phyloP scores from a whole-genome alignment of 2,888 invertebrate genomes.

The Coenonympha arcania region DNA sequence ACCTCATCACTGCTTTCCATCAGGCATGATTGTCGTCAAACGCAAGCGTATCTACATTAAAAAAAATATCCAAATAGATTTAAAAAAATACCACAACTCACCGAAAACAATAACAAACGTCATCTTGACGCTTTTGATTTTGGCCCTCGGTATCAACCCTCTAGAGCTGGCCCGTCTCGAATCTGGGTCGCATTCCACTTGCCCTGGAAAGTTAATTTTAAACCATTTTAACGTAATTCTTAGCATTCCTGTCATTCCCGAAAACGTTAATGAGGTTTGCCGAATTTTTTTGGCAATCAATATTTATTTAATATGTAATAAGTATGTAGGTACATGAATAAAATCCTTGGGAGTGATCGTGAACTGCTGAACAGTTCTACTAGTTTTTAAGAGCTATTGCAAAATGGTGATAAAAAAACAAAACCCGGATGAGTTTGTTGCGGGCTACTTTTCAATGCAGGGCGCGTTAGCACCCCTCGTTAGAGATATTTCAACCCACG shows the following conservation, averaged over 20 bases:
- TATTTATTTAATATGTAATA: background rate
- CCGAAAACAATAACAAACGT: slow-evolving; percentile 96
- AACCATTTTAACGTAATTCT: slow-evolving; percentile 7
- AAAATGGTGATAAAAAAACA: too few species aligned
- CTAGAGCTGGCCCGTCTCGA: slow-evolving; percentile 89
- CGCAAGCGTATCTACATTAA: too few species aligned
- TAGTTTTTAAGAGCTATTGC: too few species aligned
- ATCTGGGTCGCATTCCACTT: slow-evolving; percentile 67
- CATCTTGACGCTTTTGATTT: slow-evolving; percentile 98
- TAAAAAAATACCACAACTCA: slow-evolving; percentile 55
- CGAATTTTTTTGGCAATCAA: background rate
- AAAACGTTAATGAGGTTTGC: background rate
- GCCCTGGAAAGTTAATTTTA: slow-evolving; percentile 46
- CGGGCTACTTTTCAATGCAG: too few species aligned
- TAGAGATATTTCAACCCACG: too few species aligned
- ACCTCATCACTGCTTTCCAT: too few species aligned
- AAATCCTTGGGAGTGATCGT: too few species aligned
- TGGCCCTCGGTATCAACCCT: slow-evolving; percentile 94
- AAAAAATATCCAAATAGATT: background rate
- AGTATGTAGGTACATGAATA: too few species aligned
- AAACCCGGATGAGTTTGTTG: too few species aligned
- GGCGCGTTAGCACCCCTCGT: too few species aligned
- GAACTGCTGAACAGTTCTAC: too few species aligned
- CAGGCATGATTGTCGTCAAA: too few species aligned
- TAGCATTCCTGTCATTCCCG: background rate